These are phyloP conservation scores for Ibycter americanus DNA, from an alignment of 2,797 vertebrate species.

Conservation along the genomic window DNA sequence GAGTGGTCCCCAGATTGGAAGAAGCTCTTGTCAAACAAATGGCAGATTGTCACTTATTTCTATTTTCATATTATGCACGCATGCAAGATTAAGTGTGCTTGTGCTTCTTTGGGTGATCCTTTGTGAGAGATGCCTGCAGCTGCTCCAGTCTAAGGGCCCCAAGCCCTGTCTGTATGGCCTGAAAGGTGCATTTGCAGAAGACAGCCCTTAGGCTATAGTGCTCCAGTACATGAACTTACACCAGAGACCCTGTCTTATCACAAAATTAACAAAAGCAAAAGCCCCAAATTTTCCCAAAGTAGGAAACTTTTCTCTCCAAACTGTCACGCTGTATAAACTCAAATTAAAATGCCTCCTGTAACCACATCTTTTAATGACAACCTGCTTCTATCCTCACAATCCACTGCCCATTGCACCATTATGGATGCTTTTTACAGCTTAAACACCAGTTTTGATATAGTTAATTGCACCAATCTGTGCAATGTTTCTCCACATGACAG, in stretches of 20 bases:
- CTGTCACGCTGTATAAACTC: not conserved
- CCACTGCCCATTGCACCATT: not conserved
- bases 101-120: not conserved
- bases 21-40: constrained; percentile 43
- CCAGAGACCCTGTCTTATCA: not conserved
- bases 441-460: constrained; percentile 7
- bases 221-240: not conserved
- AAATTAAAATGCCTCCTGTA: not conserved
- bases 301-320: not conserved
- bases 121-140: not conserved
- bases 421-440: not conserved
- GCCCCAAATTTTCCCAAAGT: not conserved
- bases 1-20: not conserved
- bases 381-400: not conserved
- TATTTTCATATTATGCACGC: not conserved
- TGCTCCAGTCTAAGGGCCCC: not conserved
- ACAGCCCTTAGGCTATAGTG: not conserved
- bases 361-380: constrained; percentile 20
- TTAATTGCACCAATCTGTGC: not conserved
- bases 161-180: not conserved
- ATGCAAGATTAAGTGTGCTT: not conserved
- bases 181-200: not conserved
- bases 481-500: not conserved
- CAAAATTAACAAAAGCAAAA: not conserved
- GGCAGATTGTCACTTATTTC: constrained; percentile 2